Evolutionary conservation across 2,113 vertebrate genomes (phyloP).

Genomic region (Axis porcinus): DNA sequence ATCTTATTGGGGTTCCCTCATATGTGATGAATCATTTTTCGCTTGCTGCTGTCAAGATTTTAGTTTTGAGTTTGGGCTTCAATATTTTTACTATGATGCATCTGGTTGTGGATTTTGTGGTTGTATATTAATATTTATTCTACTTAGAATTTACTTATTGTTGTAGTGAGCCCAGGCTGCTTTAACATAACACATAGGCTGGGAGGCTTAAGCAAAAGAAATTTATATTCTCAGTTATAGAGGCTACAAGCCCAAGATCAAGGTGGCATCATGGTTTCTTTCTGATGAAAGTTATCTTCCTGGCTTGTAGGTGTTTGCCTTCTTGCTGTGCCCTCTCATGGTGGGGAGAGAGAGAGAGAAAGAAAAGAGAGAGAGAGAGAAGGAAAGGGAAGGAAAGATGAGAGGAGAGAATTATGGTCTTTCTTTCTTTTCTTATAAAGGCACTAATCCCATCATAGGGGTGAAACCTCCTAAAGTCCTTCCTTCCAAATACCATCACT

Average conservation of each 20-base stretch:
- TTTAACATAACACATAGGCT: background rate
- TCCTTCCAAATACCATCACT: background rate
- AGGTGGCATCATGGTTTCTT: background rate
- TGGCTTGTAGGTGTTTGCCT: background rate
- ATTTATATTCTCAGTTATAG: background rate
- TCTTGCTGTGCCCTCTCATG: background rate
- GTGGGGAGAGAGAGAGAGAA: background rate
- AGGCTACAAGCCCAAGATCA: background rate
- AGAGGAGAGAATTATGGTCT: background rate
- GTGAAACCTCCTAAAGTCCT: background rate
- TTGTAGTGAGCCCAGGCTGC: background rate
- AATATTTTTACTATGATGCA: background rate
- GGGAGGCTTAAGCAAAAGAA: background rate
- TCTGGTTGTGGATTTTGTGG: background rate
- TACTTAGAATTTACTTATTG: background rate
- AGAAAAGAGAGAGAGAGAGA: background rate
- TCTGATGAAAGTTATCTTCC: background rate
- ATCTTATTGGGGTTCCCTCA: background rate
- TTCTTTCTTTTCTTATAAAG: background rate
- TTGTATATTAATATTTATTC: background rate
- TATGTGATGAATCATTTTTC: background rate
- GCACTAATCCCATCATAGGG: background rate
- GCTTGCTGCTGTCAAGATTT: background rate
- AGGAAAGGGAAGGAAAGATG: background rate
- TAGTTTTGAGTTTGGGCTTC: background rate